phyloP scores from a whole-genome alignment of 2,113 vertebrate species.

The Ictalurus punctatus region DNA sequence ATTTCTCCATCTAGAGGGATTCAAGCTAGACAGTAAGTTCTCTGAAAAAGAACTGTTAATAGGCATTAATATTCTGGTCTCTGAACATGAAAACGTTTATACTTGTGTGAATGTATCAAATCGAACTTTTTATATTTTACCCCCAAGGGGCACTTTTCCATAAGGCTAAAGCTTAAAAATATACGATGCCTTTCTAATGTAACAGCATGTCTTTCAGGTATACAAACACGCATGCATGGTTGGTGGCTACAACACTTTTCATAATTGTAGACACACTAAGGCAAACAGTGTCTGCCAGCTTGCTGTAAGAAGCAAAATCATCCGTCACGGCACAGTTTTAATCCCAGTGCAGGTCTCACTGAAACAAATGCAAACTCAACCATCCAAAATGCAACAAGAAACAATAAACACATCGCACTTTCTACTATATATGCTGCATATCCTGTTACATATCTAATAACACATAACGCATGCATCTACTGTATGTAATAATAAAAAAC shows the following conservation, averaged over 20 bases:
- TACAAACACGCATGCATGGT: background rate
- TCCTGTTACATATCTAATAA: background rate
- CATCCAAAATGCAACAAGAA: background rate
- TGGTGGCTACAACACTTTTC: background rate
- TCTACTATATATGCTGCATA: background rate
- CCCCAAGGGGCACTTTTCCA: background rate
- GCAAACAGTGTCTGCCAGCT: background rate
- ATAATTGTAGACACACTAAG: background rate
- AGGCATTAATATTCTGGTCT: background rate
- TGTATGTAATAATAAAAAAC: background rate
- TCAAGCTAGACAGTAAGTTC: background rate
- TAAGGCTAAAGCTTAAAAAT: background rate
- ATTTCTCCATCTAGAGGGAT: background rate
- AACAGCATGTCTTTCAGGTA: background rate
- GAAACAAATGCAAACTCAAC: slow-evolving; percentile 1
- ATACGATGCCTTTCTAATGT: background rate
- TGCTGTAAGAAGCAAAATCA: background rate
- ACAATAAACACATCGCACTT: background rate
- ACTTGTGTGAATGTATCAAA: background rate
- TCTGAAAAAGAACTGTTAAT: background rate
- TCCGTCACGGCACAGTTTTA: background rate
- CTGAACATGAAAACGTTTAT: background rate
- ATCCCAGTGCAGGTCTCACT: background rate
- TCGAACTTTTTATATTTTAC: background rate
- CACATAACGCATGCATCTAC: background rate